Percentiles rank a stretch among this genome's conserved stretches.
Evolutionary conservation across 2,113 vertebrate genomes (phyloP).

Genomic region (Oreochromis niloticus): DNA sequence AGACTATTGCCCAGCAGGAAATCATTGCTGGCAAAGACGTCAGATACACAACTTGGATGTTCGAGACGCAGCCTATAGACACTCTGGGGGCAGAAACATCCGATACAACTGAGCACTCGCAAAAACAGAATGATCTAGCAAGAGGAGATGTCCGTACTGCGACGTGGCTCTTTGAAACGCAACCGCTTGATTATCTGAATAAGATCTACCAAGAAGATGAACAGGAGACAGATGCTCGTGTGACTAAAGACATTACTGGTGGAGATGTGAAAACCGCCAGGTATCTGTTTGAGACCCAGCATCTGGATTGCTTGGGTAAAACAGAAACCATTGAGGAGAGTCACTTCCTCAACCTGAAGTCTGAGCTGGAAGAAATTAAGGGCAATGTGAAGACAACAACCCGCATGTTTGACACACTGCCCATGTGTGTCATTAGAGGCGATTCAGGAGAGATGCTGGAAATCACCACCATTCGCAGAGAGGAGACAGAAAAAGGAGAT

Average conservation of each 20-base stretch:
- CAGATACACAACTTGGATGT: slow-evolving; percentile 82
- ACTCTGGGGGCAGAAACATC: slow-evolving; percentile 48
- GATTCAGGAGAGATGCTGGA: slow-evolving; percentile 81
- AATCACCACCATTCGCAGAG: slow-evolving; percentile 80
- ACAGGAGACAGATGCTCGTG: slow-evolving; percentile 28
- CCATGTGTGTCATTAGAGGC: slow-evolving; percentile 81
- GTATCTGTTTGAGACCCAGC: slow-evolving; percentile 84
- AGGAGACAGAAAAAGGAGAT: slow-evolving; percentile 80
- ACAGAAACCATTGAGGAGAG: slow-evolving; percentile 77
- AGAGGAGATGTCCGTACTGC: slow-evolving; percentile 76
- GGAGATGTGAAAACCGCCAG: slow-evolving; percentile 82
- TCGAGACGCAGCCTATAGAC: slow-evolving; percentile 84
- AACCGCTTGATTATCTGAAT: slow-evolving; percentile 75
- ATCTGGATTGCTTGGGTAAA: slow-evolving; percentile 76
- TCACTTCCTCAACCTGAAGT: slow-evolving; percentile 79
- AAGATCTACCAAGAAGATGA: slow-evolving; percentile 77
- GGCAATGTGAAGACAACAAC: slow-evolving; percentile 80
- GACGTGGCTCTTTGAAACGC: slow-evolving; percentile 82
- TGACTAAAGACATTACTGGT: slow-evolving; percentile 70
- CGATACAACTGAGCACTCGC: slow-evolving; percentile 29
- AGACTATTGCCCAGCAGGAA: slow-evolving; percentile 77
- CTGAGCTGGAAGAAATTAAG: slow-evolving; percentile 83
- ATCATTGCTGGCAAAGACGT: slow-evolving; percentile 81
- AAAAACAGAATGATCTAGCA: slow-evolving; percentile 72
- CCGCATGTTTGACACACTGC: slow-evolving; percentile 81